phyloP scores from a whole-genome alignment of 1,140 invertebrate genomes.

The Trichogramma pretiosum region DNA sequence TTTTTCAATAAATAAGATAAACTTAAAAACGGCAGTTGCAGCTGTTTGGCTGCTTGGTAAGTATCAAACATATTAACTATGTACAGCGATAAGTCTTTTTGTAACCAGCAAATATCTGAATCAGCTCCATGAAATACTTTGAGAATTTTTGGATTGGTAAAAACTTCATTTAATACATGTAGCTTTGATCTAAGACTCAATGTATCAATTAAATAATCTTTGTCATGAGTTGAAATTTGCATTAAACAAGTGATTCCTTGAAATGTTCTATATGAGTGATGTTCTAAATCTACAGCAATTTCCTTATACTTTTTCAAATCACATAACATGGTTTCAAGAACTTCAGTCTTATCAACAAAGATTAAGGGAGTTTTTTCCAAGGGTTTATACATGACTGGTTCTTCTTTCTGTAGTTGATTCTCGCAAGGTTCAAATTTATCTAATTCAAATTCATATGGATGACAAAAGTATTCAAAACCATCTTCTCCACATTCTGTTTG shows the following conservation, averaged over 20 bases:
- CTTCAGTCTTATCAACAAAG: conserved; percentile 57
- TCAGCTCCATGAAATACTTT: conserved; percentile 95
- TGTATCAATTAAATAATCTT: conserved; percentile 90
- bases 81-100: conserved; percentile 90
- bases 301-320: conserved; percentile 59
- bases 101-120: conserved; percentile 86
- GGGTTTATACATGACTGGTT: conserved; percentile 42
- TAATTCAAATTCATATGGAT: conserved; percentile 87
- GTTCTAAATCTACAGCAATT: conserved; percentile 83
- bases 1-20: conserved; percentile 69
- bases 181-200: conserved; percentile 74
- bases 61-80: conserved; percentile 98
- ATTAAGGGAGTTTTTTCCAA: conserved; percentile 59
- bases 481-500: conserved; percentile 58
- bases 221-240: conserved; percentile 81
- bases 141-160: conserved; percentile 82
- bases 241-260: conserved; percentile 86
- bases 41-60: conserved; percentile 69
- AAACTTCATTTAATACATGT: conserved; percentile 78
- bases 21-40: conserved; percentile 66
- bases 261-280: conserved; percentile 76
- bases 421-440: conserved; percentile 54
- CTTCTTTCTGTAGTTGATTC: conserved; percentile 41
- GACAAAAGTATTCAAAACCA: conserved; percentile 47
- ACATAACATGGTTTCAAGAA: conserved; percentile 58